Percentiles rank a stretch among this genome's conserved stretches.
Conservation (phyloP, 2,888 invertebrate species). For the Leucoma salicis region DNA sequence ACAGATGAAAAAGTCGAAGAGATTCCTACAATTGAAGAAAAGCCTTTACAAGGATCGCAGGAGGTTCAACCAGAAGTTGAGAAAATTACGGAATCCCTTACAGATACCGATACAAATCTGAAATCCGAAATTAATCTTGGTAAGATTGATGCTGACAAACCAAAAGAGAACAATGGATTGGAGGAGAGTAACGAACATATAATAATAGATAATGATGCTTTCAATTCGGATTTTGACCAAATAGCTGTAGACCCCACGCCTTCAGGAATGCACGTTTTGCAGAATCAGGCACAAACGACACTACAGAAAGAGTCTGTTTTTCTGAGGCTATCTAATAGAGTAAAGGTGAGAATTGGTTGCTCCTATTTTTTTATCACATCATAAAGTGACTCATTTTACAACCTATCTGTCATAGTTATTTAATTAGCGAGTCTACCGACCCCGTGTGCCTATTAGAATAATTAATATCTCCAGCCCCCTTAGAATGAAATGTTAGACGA, state of each 20-base stretch:
- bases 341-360: conserved; percentile 85
- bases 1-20: conserved; percentile 54
- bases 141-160: conserved; percentile 57
- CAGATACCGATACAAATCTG: conserved; percentile 40
- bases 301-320: conserved; percentile 97
- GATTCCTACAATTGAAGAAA: conserved; percentile 44
- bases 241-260: conserved; percentile 72
- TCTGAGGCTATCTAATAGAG: conserved; percentile 95
- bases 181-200: conserved; percentile 64
- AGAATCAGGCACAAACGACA: conserved; percentile 59
- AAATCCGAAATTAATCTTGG: conserved; percentile 55
- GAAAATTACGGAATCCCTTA: conserved; percentile 42
- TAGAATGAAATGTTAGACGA: no score
- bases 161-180: conserved; percentile 48
- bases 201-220: conserved; percentile 72
- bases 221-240: conserved; percentile 80
- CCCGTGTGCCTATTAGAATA: no score
- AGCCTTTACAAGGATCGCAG: conserved; percentile 39
- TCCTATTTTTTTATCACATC: conserved; percentile 7
- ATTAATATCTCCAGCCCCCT: no score
- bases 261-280: conserved; percentile 50
- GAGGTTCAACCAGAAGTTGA: conserved; percentile 45
- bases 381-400: no score
- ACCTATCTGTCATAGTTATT: no score
- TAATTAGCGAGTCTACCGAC: no score